Evolutionary conservation across 2,113 vertebrate genomes (phyloP), one percentile per base, ranked within the genome.

Genomic region (Tringa solitaria): DNA sequence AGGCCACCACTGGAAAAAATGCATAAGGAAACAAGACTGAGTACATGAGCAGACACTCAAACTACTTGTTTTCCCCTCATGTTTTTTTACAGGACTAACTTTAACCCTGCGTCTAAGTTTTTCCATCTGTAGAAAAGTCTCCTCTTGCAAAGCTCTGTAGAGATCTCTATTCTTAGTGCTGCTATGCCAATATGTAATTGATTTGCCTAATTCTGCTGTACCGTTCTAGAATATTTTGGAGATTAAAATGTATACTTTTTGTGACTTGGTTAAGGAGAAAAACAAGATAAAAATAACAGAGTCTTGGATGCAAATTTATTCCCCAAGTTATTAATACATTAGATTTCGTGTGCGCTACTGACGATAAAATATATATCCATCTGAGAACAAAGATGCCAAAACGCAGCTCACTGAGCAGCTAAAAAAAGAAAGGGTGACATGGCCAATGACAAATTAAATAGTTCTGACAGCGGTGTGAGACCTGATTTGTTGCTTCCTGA

Each of bases 271-370:
- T 91, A 91, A 92, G 74, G 73, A 92, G 90, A 89, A 97, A 96
- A 96, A 92, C 83, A 95, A 87, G 90, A 96, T 93, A 91, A 96
- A 95, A 96, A 95, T 92, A 94, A 94, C 78, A 59, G 83, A 61
- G 37, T 61, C 61, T 95, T 80, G 81, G 65, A 92, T 91, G 90
- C 80, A 93, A 95, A 89, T 90, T 75, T 95, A 91, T 92, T 95
- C 74, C 37, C 61, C 20, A 68, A 92, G 91, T 84, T 95, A 95
- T 80, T 91, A 92, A 96, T 82, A 84, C 50, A 15, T 91, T 92
- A 82, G 76, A 64, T 92, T 93, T 89, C 79, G 64, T 51, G 51
- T 65, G 69, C 70, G 76, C 56, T 79, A 68, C 84, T 84, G 50
- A 90, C 93, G 83, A 89, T 82, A 92, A 89, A 91, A 75, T 59